Base-by-base conservation (phyloP, 2,797 vertebrate genomes). In the Orientallactaga sibirica region DNA sequence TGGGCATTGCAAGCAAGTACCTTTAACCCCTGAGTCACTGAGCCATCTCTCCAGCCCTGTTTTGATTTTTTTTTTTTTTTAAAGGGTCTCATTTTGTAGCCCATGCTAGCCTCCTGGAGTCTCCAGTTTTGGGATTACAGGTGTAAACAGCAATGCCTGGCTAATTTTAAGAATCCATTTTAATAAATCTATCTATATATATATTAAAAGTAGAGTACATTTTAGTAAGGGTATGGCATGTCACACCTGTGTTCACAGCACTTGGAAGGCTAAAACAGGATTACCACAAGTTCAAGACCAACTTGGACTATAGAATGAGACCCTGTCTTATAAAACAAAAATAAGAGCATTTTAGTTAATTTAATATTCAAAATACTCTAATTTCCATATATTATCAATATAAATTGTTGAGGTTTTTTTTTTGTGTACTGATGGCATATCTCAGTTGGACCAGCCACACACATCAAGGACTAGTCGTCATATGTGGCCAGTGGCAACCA, bases 321-420 rank as follows among this genome's bases (percentile, higher is more conserved):
- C 43, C 43, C 8, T 48, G 43, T 48, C 43, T 48, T 48, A 48
- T 48, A 48, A 48, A 48, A 61, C 19, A 58, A 33, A 78, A 48
- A 52, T 14, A 37, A 62, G 3, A 15, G 8, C 14, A 64, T 90
- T 95, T 94, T 88, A 66, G 37, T 73, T 89, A 90, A 37, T 80
- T 66, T 78, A 33, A 66, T 62, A 64, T 66, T 86, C 48, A 11
- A 79, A 90, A 37, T 77, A 41, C 22, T 90, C 1, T 61, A 68
- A 61, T 84, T 93, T 92, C 22, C 48, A 20, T 2, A 27, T 52
- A 2, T 75, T 71, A 88, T 18, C 20, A 73, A 12, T 68, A 43
- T 77, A 85, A 79, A 73, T 71, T 64, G 79, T 70, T 58, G n/a
- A 77, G n/a, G 12, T 11, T 33, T 74, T 90, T 75, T 81, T 82